Base-by-base conservation (phyloP, 2,888 invertebrate genomes). In the Oithona nana region DNA sequence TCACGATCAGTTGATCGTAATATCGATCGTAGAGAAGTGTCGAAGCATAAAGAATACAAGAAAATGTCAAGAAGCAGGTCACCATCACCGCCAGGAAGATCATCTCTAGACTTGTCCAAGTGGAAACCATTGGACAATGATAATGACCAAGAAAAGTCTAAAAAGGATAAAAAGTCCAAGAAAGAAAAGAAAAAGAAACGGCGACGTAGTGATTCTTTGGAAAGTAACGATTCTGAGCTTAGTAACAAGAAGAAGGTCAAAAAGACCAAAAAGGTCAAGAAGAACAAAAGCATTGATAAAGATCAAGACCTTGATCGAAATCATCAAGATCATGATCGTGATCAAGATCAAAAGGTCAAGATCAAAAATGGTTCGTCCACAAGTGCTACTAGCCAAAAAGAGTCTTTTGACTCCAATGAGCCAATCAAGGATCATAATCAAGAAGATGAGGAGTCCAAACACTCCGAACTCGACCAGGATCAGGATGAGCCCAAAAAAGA, bases 161-260 rank as follows among this genome's bases (percentile, higher is more conserved):
- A 20, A 26, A 54, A 54, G 54, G 54, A 20, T 26, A 3, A 22
- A 54, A 57, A 57, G 49, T 50, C 22, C n/a, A 59, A 59, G 28
- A 50, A 57, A 20, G 31, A 30, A 57, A 57, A 59, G 59, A 50
- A 59, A 50, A 59, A 50, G 28, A 59, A 59, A 26, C 20, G 50
- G 24, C 20, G 28, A 49, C 24, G 29, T 24, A 22, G 6, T 1
- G 59, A 59, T 4, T 2, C 48, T 48, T 24, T 8, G 16, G 50
- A 57, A 57, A 31, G 31, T 13, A 22, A 24, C 20, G 59, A 28
- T 59, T 11, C 13, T 6, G 59, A 39, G 13, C 26, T 13, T 13
- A 26, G 6, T 11, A 13, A 24, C 24, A 59, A 50, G 29, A 50
- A 59, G 49, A 59, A 59, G 50, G 29, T 22, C 8, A 59, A 59